A percentile compares a stretch with the other conserved stretches of the same genome.
Conservation (phyloP, 2,113 vertebrate species). For the Henicopernis longicauda region DNA sequence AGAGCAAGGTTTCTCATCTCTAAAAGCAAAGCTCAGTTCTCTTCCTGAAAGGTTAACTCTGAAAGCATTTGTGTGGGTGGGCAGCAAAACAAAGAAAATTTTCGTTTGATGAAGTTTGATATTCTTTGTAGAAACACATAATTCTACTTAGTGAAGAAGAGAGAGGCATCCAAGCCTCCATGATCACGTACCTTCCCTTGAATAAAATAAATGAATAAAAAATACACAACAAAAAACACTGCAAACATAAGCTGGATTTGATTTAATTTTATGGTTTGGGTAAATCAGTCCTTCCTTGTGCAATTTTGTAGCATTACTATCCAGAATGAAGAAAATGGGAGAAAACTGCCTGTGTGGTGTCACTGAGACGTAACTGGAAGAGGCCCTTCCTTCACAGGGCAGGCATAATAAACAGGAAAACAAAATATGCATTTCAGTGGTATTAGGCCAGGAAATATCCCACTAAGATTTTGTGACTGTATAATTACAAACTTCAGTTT, state of each 20-base stretch:
- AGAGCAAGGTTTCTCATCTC: neutral
- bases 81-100: neutral
- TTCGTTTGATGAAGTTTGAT: neutral
- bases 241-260: neutral
- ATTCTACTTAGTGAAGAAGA: neutral
- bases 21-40: neutral
- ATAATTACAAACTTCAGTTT: neutral
- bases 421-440: neutral
- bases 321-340: neutral
- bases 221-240: neutral
- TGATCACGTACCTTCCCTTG: neutral
- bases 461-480: neutral
- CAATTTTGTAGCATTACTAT: neutral
- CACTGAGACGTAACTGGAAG: neutral
- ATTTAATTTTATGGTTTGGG: neutral
- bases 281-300: neutral
- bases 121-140: neutral
- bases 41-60: neutral
- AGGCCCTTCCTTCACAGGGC: neutral
- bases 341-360: neutral
- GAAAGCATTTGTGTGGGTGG: neutral
- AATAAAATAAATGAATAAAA: neutral
- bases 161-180: neutral
- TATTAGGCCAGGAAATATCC: neutral
- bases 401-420: neutral